Conservation (phyloP, 2,888 invertebrate species). For the Chrysolina haemoptera region DNA sequence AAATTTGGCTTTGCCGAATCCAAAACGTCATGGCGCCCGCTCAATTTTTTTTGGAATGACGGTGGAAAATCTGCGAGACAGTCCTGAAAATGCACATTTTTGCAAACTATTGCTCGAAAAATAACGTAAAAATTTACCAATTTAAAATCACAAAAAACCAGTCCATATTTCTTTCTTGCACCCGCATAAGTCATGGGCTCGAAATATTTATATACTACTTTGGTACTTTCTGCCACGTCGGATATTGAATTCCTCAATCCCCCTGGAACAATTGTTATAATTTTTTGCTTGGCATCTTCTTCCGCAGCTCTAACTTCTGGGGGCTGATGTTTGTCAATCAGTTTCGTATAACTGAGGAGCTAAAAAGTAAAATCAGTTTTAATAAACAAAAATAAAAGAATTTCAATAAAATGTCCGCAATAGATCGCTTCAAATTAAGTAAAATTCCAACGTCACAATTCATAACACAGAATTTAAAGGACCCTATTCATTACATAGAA, state of each 20-base stretch:
- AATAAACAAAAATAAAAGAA: too few species aligned
- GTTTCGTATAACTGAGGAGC: slow-evolving; percentile 58
- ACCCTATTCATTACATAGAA: too few species aligned
- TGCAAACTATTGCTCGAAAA: slow-evolving; percentile 17
- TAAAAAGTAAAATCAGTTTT: slow-evolving; percentile 52
- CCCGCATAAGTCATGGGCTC: slow-evolving; percentile 72
- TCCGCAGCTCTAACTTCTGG: slow-evolving; percentile 50
- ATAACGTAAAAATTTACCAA: slow-evolving; percentile 54
- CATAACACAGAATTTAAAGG: too few species aligned
- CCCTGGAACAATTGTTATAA: slow-evolving; percentile 27
- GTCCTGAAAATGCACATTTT: slow-evolving; percentile 46
- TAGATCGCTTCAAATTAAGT: too few species aligned
- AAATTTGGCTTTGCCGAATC: slow-evolving; percentile 54
- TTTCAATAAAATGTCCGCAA: too few species aligned
- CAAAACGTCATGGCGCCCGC: slow-evolving; percentile 22
- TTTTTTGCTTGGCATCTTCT: slow-evolving; percentile 43
- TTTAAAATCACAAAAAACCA: slow-evolving; percentile 67
- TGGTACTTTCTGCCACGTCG: background rate
- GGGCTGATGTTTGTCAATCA: slow-evolving; percentile 56
- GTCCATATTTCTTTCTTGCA: slow-evolving; percentile 70
- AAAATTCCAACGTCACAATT: too few species aligned
- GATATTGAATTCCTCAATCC: background rate
- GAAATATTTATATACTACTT: slow-evolving; percentile 26
- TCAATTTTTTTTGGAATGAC: slow-evolving; percentile 3
- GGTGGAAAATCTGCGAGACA: slow-evolving; percentile 46